Conservation (phyloP, 1,140 invertebrate species). For the Venturia canescens region DNA sequence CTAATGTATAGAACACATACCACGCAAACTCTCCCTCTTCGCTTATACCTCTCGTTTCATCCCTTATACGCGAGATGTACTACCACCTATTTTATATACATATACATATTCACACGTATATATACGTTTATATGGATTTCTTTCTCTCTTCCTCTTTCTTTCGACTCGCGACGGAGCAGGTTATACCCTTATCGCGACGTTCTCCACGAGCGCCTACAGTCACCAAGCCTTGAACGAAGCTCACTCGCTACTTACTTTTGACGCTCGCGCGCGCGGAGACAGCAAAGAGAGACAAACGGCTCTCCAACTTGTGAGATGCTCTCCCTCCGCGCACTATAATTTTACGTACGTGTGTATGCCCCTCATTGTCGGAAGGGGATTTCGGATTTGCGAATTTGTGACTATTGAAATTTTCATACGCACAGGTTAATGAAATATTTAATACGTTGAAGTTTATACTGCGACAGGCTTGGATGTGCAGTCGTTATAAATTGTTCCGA, state of each 20-base stretch:
- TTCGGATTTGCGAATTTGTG: not conserved
- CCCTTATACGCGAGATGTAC: conserved; percentile 26
- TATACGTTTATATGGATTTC: not conserved
- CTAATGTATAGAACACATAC: conserved; percentile 51
- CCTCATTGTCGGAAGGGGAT: conserved; percentile 6
- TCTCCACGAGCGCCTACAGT: conserved; percentile 56
- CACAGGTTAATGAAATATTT: not conserved
- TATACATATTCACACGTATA: not conserved
- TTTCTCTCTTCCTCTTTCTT: conserved; percentile 43
- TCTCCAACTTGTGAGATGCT: conserved; percentile 17
- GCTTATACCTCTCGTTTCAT: conserved; percentile 33
- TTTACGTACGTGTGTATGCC: not conserved
- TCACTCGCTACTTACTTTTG: conserved; percentile 74
- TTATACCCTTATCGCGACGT: conserved; percentile 30
- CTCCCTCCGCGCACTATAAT: conserved; percentile 2
- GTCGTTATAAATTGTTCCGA: too few species aligned
- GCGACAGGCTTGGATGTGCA: too few species aligned
- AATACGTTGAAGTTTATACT: too few species aligned
- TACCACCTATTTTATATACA: conserved; percentile 5
- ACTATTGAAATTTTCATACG: not conserved
- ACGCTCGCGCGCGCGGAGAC: conserved; percentile 36
- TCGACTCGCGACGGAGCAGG: conserved; percentile 30
- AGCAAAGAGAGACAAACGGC: conserved; percentile 12
- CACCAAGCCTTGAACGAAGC: conserved; percentile 74
- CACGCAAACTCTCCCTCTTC: conserved; percentile 27